Conservation (phyloP, 30 jellyfish, hydroid and myxozoan genomes). For the Sanderia malayensis region DNA sequence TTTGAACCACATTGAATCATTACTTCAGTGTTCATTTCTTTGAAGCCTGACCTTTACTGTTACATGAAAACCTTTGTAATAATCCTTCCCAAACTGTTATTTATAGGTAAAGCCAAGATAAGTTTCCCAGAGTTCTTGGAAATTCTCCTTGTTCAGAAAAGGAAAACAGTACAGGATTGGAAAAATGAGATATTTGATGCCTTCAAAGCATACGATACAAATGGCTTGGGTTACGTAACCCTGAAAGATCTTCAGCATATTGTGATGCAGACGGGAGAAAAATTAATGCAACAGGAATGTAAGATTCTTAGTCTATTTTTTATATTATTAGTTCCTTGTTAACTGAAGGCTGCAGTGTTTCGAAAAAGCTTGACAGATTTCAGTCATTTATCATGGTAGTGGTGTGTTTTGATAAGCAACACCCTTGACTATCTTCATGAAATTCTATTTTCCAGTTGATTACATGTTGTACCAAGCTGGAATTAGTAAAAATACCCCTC, state of each 20-base stretch:
- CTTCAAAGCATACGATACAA: slow-evolving; percentile 67
- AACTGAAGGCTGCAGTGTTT: too few species aligned
- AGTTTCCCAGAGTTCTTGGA: slow-evolving; percentile 92
- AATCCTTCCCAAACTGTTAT: too few species aligned
- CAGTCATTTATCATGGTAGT: too few species aligned
- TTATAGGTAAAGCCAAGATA: slow-evolving; percentile 82
- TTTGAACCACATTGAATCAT: too few species aligned
- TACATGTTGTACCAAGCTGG: slow-evolving; percentile 83
- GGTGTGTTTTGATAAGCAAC: not conserved
- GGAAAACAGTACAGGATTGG: slow-evolving; percentile 50
- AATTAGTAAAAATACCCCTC: slow-evolving; percentile 38
- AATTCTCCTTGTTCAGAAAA: slow-evolving; percentile 47
- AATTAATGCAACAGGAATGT: slow-evolving; percentile 77
- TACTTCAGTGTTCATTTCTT: too few species aligned
- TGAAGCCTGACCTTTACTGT: too few species aligned
- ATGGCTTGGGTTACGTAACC: slow-evolving; percentile 52
- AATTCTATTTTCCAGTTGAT: slow-evolving; percentile 44
- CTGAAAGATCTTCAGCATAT: slow-evolving; percentile 85
- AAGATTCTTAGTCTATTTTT: too few species aligned
- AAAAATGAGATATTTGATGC: slow-evolving; percentile 73
- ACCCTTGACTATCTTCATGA: not conserved
- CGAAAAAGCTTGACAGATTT: too few species aligned
- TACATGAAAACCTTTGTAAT: too few species aligned
- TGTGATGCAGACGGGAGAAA: slow-evolving; percentile 88
- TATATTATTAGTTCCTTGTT: too few species aligned